Conservation (phyloP, 2,888 invertebrate genomes). For the Belgica antarctica region DNA sequence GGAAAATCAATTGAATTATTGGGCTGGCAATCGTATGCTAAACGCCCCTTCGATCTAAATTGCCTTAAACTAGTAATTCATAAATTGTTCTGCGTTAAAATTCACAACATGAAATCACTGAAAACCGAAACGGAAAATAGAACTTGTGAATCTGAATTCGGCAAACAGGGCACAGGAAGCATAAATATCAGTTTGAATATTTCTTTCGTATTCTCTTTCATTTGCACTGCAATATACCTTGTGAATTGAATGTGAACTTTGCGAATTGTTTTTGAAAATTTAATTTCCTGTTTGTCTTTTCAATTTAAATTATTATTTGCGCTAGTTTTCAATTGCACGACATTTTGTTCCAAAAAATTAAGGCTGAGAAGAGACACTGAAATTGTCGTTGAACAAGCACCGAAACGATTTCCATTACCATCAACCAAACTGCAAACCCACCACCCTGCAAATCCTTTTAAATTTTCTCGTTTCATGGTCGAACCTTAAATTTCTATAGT, state of each 20-base stretch:
- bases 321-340: conserved; percentile 17
- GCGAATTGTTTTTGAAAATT: conserved; percentile 30
- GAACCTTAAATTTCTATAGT: neutral
- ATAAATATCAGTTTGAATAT: conserved; percentile 18
- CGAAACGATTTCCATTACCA: neutral
- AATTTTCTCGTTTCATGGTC: neutral
- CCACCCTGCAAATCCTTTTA: neutral
- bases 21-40: no score
- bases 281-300: conserved; percentile 43
- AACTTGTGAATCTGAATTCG: no score
- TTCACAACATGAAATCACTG: conserved; percentile 31
- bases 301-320: conserved; percentile 33
- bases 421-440: no score
- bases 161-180: conserved; percentile 30
- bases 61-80: neutral
- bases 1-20: no score
- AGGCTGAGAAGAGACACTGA: neutral
- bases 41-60: no score
- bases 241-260: conserved; percentile 2
- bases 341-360: neutral
- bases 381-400: neutral
- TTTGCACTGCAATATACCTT: conserved; percentile 8
- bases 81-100: conserved; percentile 8
- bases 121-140: no score
- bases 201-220: neutral